Percentiles rank a stretch among this genome's conserved stretches.
Evolutionary conservation across 2,797 vertebrate genomes (phyloP).

Genomic region (Thalassophryne amazonica): DNA sequence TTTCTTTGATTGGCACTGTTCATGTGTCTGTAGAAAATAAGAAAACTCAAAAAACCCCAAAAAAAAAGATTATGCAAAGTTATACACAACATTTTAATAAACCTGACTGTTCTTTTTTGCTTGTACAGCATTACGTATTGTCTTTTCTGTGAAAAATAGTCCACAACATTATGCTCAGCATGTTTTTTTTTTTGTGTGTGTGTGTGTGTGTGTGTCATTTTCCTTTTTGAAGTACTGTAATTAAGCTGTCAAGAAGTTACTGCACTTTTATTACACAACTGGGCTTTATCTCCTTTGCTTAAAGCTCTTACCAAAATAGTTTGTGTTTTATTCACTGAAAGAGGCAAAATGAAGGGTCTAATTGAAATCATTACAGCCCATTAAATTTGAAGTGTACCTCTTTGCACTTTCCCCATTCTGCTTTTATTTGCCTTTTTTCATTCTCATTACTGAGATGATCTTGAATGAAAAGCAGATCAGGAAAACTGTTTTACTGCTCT

Average conservation of each 20-base stretch:
- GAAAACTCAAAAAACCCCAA: too few species aligned
- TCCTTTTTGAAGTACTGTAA: conserved; percentile 45
- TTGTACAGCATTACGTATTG: too few species aligned
- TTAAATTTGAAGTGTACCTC: conserved; percentile 61
- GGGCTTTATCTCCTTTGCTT: conserved; percentile 37
- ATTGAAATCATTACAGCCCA: conserved; percentile 65
- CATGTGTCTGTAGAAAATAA: too few species aligned
- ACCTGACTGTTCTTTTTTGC: too few species aligned
- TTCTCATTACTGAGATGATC: conserved; percentile 12
- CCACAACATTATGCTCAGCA: too few species aligned
- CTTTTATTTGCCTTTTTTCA: conserved; percentile 9
- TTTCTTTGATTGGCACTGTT: too few species aligned
- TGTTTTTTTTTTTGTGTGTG: too few species aligned
- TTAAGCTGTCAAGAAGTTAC: conserved; percentile 47
- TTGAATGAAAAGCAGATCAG: conserved; percentile 2
- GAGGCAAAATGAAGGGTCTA: conserved; percentile 56
- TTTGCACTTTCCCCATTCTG: conserved; percentile 40
- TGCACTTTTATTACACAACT: conserved; percentile 50
- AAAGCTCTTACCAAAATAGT: conserved; percentile 57
- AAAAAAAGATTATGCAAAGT: too few species aligned
- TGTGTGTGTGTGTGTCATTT: too few species aligned
- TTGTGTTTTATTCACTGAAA: conserved; percentile 54
- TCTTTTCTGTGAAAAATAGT: too few species aligned
- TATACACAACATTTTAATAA: too few species aligned
- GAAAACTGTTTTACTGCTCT: conserved; percentile 4